Base-by-base conservation (phyloP, 2,888 invertebrate genomes). In the Rapana venosa region DNA sequence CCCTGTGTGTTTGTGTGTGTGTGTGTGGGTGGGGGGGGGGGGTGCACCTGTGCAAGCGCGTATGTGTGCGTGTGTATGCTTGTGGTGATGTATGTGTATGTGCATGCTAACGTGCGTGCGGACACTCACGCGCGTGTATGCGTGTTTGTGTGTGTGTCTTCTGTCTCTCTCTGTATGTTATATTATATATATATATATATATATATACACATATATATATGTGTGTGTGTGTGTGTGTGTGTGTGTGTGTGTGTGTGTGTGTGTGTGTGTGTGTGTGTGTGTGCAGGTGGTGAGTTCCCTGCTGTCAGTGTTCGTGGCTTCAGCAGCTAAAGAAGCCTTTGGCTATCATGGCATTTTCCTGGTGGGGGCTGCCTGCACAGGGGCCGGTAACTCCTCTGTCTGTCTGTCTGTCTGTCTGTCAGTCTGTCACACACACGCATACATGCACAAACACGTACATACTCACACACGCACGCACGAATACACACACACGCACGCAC, bases 281-380 rank as follows among this genome's bases (percentile, higher is more conserved):
- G 81, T 85, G 17, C 58, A 85, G 85, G 15, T 61, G 8, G 56
- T 85, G 36, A 85, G 85, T 58, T 56, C 85, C 20, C 22, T 85
- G 17, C 30, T 85, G 17, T 58, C 85, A 17, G 85, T 85, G 58
- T 85, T 85, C 58, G 85, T 85, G 56, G 85, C 85, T 13, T 85
- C 85, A 20, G 85, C 85, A 58, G 85, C 85, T n/a, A 85, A 85
- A 85, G 85, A 85, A 6, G 36, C 85, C 32, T 85, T 85, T 61
- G 85, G 85, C 0, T 85, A 61, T 30, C 85, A 85, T 17, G 85
- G 58, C 36, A 61, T 85, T 15, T 85, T 85, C 32, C 56, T 85
- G 56, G 58, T 85, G 30, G 85, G 85, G 56, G 58, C 85, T 30
- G 85, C 85, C 22, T 85, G 85, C 30, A 56, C 61, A 8, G 30